A percentile compares a stretch with the other conserved stretches of the same genome.
Evolutionary conservation across 2,113 vertebrate species (phyloP).

Genomic region (Balaeniceps rex): DNA sequence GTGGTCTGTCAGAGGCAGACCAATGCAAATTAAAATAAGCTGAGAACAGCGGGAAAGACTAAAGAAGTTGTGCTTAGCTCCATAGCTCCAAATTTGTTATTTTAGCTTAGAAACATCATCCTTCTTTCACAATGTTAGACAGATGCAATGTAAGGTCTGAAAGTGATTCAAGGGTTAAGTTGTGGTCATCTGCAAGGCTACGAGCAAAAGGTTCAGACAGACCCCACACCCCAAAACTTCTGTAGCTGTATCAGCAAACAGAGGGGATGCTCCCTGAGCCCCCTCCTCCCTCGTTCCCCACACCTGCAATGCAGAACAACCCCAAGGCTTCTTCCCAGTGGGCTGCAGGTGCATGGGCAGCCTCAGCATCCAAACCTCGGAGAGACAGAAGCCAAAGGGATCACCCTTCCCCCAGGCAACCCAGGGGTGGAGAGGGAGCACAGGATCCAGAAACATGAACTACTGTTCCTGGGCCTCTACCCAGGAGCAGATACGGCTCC

Average conservation of each 20-base stretch:
- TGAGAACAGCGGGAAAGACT: neutral
- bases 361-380: neutral
- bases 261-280: neutral
- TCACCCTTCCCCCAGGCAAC: neutral
- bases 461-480: neutral
- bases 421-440: neutral
- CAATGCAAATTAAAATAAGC: neutral
- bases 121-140: neutral
- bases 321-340: neutral
- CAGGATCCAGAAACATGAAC: neutral
- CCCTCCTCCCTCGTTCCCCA: neutral
- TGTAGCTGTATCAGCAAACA: neutral
- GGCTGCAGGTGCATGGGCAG: neutral
- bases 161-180: neutral
- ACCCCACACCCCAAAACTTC: neutral
- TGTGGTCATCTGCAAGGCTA: neutral
- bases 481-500: neutral
- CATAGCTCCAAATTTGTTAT: neutral
- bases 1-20: neutral
- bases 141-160: neutral
- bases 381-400: neutral
- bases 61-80: neutral
- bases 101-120: neutral
- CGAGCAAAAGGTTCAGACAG: neutral
- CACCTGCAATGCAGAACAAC: rapidly evolving